Evolutionary conservation across 53 echinoderm and acorn worm species (phyloP).

Genomic region (Holothuria leucospilota): DNA sequence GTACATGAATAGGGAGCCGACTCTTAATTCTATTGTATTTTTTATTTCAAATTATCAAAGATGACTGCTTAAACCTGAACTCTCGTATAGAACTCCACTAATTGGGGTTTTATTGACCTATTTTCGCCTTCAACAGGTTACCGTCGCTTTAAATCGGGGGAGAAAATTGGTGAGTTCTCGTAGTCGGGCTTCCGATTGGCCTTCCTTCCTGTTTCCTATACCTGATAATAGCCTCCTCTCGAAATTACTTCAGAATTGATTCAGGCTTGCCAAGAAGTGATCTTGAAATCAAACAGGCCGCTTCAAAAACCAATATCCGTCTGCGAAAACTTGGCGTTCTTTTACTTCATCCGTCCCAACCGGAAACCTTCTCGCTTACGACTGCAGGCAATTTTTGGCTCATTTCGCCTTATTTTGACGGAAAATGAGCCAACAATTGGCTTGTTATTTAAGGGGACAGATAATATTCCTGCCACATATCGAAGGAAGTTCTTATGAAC

Average conservation of each 20-base stretch:
- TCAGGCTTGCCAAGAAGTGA: constrained; percentile 19
- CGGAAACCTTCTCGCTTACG: constrained; percentile 42
- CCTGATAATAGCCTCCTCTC: constrained; percentile 39
- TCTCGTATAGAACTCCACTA: not conserved
- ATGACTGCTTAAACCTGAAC: no score
- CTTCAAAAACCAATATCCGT: constrained; percentile 44
- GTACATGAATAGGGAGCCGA: no score
- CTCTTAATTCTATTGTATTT: no score
- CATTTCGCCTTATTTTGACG: constrained; percentile 37
- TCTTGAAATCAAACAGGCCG: constrained; percentile 44
- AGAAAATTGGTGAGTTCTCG: constrained; percentile 30
- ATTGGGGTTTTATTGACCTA: constrained; percentile 40
- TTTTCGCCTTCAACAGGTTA: constrained; percentile 30
- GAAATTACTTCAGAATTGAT: constrained; percentile 34
- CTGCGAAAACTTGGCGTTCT: constrained; percentile 18
- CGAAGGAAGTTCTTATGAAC: constrained; percentile 42
- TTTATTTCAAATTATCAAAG: no score
- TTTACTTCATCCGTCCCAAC: constrained; percentile 26
- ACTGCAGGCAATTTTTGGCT: constrained; percentile 34
- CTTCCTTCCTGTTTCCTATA: constrained; percentile 33
- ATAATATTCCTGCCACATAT: constrained; percentile 26
- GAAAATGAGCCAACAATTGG: constrained; percentile 49
- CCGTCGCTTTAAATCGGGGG: constrained; percentile 17
- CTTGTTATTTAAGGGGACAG: constrained; percentile 42
- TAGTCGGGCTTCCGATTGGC: constrained; percentile 15